phyloP scores from a whole-genome alignment of 2,888 invertebrate species.

The Therioaphis trifolii region DNA sequence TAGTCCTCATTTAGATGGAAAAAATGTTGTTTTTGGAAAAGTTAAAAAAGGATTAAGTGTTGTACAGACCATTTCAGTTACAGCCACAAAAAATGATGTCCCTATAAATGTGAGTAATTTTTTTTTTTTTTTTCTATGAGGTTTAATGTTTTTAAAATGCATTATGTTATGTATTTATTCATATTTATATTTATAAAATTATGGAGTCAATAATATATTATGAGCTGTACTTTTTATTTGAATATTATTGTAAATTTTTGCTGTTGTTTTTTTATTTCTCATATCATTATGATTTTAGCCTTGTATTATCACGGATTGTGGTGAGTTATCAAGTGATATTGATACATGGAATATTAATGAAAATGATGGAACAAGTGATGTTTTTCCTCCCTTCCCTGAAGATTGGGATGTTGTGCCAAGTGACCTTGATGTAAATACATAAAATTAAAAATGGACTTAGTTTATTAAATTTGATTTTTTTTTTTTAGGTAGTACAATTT shows the following conservation, averaged over 20 bases:
- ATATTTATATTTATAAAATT: too few relatives aligned
- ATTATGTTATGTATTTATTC: too few relatives aligned
- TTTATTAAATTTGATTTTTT: slow-evolving; percentile 50
- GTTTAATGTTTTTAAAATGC: too few relatives aligned
- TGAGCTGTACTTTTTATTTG: slow-evolving; percentile 11
- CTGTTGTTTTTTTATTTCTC: slow-evolving; percentile 41
- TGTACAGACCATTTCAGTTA: slow-evolving; percentile 77
- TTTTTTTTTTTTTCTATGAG: neutral
- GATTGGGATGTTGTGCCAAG: slow-evolving; percentile 73
- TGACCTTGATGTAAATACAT: slow-evolving; percentile 63
- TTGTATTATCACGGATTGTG: slow-evolving; percentile 79
- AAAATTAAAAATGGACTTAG: too few relatives aligned
- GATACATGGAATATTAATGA: slow-evolving; percentile 76
- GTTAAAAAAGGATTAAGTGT: slow-evolving; percentile 82
- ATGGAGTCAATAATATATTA: neutral
- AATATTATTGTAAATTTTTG: neutral
- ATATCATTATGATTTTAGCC: slow-evolving; percentile 70
- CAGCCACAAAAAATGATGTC: slow-evolving; percentile 71
- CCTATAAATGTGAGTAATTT: slow-evolving; percentile 73
- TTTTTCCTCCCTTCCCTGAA: slow-evolving; percentile 81
- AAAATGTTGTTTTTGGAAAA: slow-evolving; percentile 84
- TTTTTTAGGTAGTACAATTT: slow-evolving; percentile 70
- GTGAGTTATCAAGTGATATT: slow-evolving; percentile 74
- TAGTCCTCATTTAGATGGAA: slow-evolving; percentile 81
- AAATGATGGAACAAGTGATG: slow-evolving; percentile 78